Base-by-base conservation (phyloP, 37 sponge, comb jelly and placozoan genomes). In the Agelas oroides region DNA sequence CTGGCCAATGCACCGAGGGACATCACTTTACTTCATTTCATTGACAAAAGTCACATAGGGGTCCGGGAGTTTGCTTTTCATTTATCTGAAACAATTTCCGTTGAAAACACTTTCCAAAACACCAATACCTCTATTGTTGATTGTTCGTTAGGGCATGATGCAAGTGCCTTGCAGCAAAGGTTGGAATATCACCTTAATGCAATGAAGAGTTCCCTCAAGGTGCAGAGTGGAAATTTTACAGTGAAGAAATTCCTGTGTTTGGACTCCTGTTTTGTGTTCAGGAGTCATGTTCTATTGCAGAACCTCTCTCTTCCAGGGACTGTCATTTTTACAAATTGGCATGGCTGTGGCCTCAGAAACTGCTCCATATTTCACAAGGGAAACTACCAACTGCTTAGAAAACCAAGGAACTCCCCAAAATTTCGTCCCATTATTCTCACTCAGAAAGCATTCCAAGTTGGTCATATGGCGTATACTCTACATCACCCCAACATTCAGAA, bases 271-370 rank as follows among this genome's bases (percentile, higher is more conserved):
- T 24, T 21, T 20, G 63, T 73, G 0, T 73, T 73, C 65, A 72
- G 27, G 40, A 83, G 83, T 73, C 63, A 36, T 16, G 14, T 38
- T 62, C 83, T 83, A n/a, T 62, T 33, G 0, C 46, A 33, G 33
- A 58, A 83, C 38, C 17, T 83, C 30, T 17, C 34, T 3, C 32
- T 37, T 40, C 74, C 83, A 5, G 46, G 63, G 17, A 83, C 83
- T 62, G 36, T 83, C 24, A 73, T 83, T 2, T 83, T 83, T 30
- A 83, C 83, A 13, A 83, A 83, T 53, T 83, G 83, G 83, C 41
- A 37, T 39, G 83, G 83, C 13, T 83, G 83, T 71, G 39, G 21
- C 40, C 30, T 72, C 28, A 21, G 11, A 14, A 62, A 83, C 28
- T 83, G 83, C 21, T 46, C 83, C 28, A n/a, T 58, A 32, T 21